These are phyloP conservation scores for Ricordea florida DNA, from an alignment of 92 coral and sea anemone genomes.

Conservation along the genomic window DNA sequence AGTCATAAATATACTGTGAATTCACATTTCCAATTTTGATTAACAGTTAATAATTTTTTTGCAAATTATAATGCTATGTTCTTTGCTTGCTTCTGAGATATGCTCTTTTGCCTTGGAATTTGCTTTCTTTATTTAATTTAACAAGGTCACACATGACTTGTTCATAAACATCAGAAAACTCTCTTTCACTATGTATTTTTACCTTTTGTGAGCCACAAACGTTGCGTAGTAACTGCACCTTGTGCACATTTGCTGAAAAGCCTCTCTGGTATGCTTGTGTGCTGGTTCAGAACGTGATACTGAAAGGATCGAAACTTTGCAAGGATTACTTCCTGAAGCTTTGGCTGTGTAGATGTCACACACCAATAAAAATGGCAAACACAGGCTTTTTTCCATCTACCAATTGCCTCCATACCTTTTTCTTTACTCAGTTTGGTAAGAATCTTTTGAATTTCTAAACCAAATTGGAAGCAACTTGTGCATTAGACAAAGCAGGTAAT, in stretches of 20 bases:
- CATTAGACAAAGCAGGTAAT: no score
- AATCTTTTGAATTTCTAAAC: constrained; percentile 70
- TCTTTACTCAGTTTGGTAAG: constrained; percentile 59
- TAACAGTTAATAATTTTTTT: no score
- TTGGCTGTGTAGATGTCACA: constrained; percentile 60
- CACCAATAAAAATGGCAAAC: constrained; percentile 67
- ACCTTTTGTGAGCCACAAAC: constrained; percentile 53
- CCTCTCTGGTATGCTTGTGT: constrained; percentile 21
- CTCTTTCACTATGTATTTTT: no score
- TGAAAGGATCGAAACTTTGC: constrained; percentile 62
- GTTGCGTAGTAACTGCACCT: constrained; percentile 13
- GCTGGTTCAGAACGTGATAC: constrained; percentile 54
- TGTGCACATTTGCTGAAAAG: constrained; percentile 55
- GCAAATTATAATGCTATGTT: no score
- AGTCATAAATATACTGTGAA: no score
- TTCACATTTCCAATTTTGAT: no score
- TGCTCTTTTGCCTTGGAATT: no score
- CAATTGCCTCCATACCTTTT: constrained; percentile 50
- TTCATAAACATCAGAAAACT: no score
- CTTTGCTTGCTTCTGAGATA: no score
- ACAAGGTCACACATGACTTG: no score
- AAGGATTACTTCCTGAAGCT: constrained; percentile 23
- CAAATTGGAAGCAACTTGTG: no score
- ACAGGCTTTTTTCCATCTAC: constrained; percentile 72
- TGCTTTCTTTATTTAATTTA: no score